A percentile compares a stretch with the other conserved stretches of the same genome.
These are phyloP conservation scores for Pseudochromis fuscus DNA, from an alignment of 2,797 vertebrate species.

Conservation along the genomic window DNA sequence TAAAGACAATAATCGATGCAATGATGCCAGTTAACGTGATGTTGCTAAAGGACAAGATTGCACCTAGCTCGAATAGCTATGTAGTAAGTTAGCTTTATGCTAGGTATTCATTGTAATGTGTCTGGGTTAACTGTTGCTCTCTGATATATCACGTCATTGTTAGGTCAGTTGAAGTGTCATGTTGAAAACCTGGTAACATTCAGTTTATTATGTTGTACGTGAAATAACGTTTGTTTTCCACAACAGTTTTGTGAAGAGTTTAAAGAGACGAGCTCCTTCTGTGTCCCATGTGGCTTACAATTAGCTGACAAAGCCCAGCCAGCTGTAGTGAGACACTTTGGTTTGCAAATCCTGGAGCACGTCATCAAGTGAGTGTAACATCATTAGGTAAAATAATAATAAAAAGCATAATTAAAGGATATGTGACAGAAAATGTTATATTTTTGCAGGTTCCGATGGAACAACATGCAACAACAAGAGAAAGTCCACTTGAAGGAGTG, in stretches of 20 bases:
- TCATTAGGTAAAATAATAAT: background rate
- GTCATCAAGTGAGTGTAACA: constrained; percentile 93
- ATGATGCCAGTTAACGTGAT: background rate
- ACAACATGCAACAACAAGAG: constrained; percentile 92
- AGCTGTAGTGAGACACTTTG: constrained; percentile 95
- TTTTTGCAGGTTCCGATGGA: constrained; percentile 92
- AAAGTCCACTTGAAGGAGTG: constrained; percentile 95
- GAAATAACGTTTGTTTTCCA: constrained; percentile 8
- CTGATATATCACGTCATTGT: background rate
- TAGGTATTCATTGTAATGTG: constrained; percentile 6
- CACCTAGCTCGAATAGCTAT: background rate
- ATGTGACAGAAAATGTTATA: background rate
- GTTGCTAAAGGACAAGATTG: background rate
- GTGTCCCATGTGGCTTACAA: constrained; percentile 93
- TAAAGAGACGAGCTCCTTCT: constrained; percentile 94
- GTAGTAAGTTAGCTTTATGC: constrained; percentile 21
- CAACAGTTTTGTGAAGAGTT: constrained; percentile 97
- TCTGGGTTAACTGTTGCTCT: constrained; percentile 2
- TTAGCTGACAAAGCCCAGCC: constrained; percentile 92
- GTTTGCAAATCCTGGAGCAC: constrained; percentile 97
- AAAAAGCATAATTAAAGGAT: background rate
- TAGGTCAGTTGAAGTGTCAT: background rate
- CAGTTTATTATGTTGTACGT: background rate
- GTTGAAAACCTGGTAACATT: background rate
- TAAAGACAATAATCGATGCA: background rate